phyloP scores from a whole-genome alignment of 2,888 invertebrate species.

The Agrochola litura region DNA sequence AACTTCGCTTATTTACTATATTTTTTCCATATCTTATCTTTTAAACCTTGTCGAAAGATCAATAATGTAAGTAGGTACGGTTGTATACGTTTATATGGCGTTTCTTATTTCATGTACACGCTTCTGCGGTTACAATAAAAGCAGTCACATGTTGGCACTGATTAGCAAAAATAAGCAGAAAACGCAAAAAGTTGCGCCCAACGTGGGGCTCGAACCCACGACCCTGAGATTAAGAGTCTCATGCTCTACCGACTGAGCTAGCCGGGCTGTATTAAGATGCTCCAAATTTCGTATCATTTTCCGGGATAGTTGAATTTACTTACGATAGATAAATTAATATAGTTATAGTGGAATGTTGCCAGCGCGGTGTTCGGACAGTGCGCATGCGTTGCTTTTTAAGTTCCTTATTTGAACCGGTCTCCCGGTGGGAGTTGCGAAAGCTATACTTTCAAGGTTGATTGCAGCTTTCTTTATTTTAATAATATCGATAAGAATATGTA shows the following conservation, averaged over 20 bases:
- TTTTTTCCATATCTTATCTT: constrained; percentile 39
- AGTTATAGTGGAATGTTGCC: constrained; percentile 37
- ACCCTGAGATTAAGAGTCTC: constrained; percentile 92
- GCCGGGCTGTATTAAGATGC: constrained; percentile 70
- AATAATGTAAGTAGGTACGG: constrained; percentile 1
- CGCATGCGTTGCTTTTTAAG: constrained; percentile 57
- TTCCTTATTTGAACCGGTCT: constrained; percentile 69
- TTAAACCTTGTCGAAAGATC: constrained; percentile 28
- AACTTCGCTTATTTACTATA: constrained; percentile 12
- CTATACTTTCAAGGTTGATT: constrained; percentile 63
- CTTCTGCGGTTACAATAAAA: constrained; percentile 12
- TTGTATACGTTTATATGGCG: constrained; percentile 2
- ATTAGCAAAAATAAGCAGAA: constrained; percentile 1
- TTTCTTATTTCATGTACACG: constrained; percentile 17
- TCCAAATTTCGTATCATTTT: constrained; percentile 38
- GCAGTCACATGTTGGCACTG: neutral
- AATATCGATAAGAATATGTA: constrained; percentile 34
- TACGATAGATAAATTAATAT: too few relatives aligned
- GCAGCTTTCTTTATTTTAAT: constrained; percentile 65
- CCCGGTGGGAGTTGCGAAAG: constrained; percentile 68
- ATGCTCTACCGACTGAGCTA: constrained; percentile 89
- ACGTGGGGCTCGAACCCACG: constrained; percentile 91
- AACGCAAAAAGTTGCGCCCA: constrained; percentile 83
- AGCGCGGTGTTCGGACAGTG: constrained; percentile 40
- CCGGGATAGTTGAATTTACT: constrained; percentile 25